phyloP scores from a whole-genome alignment of 2,888 invertebrate species.

The Phaonia tiefii region DNA sequence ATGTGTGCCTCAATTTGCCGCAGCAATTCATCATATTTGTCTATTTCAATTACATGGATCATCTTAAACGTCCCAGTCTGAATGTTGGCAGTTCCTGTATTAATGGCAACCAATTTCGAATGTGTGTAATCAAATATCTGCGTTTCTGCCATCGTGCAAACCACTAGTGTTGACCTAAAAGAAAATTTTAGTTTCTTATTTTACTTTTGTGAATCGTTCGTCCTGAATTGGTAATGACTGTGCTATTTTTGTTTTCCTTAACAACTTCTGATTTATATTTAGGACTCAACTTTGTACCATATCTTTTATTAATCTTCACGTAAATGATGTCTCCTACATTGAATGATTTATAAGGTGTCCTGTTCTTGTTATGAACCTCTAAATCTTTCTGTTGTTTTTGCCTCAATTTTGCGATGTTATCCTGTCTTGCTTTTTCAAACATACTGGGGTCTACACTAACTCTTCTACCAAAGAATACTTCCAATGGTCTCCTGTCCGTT shows the following conservation, averaged over 20 bases:
- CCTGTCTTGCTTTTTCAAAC: too few relatives aligned
- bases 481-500: too few relatives aligned
- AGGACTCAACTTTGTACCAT: constrained; percentile 49
- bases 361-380: too few relatives aligned
- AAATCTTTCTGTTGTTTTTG: too few relatives aligned
- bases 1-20: not conserved
- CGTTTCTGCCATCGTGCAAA: constrained; percentile 32
- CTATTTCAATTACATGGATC: constrained; percentile 52
- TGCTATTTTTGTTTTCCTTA: constrained; percentile 46
- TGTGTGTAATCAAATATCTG: constrained; percentile 62
- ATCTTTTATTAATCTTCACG: constrained; percentile 51
- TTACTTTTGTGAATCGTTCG: constrained; percentile 55
- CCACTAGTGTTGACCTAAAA: constrained; percentile 1
- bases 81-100: constrained; percentile 47
- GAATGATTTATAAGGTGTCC: too few relatives aligned
- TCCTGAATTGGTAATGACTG: constrained; percentile 46
- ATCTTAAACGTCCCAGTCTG: constrained; percentile 54
- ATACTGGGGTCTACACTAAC: constrained; percentile 29
- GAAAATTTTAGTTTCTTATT: constrained; percentile 57
- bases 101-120: constrained; percentile 44
- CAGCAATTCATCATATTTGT: constrained; percentile 31
- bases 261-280: constrained; percentile 46
- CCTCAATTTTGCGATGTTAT: too few relatives aligned
- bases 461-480: too few relatives aligned
- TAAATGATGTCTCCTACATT: constrained; percentile 20